A percentile compares a stretch with the other conserved stretches of the same genome.
phyloP scores from a whole-genome alignment of 2,888 invertebrate genomes.

The Neoascia interrupta region DNA sequence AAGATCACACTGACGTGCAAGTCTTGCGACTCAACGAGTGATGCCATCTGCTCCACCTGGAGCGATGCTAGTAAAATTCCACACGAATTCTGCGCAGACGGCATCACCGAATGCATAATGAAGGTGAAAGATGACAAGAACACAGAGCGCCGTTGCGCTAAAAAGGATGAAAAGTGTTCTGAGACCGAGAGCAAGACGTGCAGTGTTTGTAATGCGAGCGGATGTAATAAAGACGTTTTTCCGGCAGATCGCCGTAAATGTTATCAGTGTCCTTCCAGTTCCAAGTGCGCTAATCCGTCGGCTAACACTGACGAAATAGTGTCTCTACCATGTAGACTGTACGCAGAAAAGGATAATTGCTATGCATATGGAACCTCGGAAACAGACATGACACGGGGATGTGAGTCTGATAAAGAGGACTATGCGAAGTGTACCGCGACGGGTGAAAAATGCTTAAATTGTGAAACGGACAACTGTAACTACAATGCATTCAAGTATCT shows the following conservation, averaged over 20 bases:
- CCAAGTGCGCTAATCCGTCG: conserved; percentile 62
- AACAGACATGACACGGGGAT: conserved; percentile 71
- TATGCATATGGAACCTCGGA: conserved; percentile 66
- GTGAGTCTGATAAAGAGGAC: conserved; percentile 68
- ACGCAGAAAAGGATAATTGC: conserved; percentile 70
- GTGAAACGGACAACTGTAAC: conserved; percentile 71
- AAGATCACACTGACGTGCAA: conserved; percentile 70
- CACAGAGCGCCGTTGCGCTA: conserved; percentile 70
- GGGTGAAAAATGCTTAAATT: conserved; percentile 66
- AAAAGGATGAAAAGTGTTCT: conserved; percentile 16
- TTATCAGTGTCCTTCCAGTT: conserved; percentile 68
- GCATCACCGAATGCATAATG: conserved; percentile 68
- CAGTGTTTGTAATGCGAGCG: conserved; percentile 28
- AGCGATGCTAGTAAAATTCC: neutral
- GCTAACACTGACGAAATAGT: neutral
- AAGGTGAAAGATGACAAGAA: conserved; percentile 68
- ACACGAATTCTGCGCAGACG: conserved; percentile 69
- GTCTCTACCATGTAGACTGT: conserved; percentile 66
- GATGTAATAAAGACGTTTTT: conserved; percentile 72
- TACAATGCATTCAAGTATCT: conserved; percentile 20
- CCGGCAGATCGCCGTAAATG: conserved; percentile 70
- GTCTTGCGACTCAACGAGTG: conserved; percentile 64
- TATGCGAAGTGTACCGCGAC: conserved; percentile 58
- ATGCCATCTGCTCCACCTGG: conserved; percentile 70
- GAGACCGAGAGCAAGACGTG: conserved; percentile 49